Evolutionary conservation across 2,797 vertebrate genomes (phyloP).

Genomic region (Poecilia wingei): DNA sequence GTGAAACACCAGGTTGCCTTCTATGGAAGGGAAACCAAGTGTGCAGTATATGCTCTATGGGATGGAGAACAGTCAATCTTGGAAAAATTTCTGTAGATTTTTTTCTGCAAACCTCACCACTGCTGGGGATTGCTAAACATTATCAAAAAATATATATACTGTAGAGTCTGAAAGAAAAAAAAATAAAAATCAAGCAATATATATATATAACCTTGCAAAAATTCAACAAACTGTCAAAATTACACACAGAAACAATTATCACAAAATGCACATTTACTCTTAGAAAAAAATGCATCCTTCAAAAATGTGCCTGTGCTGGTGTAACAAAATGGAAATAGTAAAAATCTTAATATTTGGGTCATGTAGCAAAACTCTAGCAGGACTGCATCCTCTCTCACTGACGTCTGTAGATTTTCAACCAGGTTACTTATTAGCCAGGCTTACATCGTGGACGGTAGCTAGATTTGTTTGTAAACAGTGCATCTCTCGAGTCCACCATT

Average conservation of each 20-base stretch:
- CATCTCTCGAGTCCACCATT: not conserved
- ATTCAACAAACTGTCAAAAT: not conserved
- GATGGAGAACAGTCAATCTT: not conserved
- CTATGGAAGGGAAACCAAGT: not conserved
- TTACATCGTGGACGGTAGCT: not conserved
- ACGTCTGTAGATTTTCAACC: constrained; percentile 24
- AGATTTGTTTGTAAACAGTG: constrained; percentile 10
- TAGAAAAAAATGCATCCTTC: not conserved
- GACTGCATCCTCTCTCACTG: constrained; percentile 2
- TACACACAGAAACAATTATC: not conserved
- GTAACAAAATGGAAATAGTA: constrained; percentile 25
- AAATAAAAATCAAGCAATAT: not conserved
- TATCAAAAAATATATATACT: not conserved
- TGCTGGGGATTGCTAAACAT: not conserved
- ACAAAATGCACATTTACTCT: not conserved
- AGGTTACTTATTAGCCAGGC: constrained; percentile 4
- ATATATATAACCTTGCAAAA: not conserved
- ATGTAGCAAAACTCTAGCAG: constrained; percentile 10
- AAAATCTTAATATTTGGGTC: not conserved
- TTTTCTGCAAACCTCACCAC: not conserved
- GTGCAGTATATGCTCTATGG: not conserved
- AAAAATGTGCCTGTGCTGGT: not conserved
- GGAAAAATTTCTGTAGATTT: not conserved
- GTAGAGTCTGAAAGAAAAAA: not conserved
- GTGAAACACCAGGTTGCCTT: not conserved